Conservation (phyloP, 2,113 vertebrate species). For the Pedetes capensis region DNA sequence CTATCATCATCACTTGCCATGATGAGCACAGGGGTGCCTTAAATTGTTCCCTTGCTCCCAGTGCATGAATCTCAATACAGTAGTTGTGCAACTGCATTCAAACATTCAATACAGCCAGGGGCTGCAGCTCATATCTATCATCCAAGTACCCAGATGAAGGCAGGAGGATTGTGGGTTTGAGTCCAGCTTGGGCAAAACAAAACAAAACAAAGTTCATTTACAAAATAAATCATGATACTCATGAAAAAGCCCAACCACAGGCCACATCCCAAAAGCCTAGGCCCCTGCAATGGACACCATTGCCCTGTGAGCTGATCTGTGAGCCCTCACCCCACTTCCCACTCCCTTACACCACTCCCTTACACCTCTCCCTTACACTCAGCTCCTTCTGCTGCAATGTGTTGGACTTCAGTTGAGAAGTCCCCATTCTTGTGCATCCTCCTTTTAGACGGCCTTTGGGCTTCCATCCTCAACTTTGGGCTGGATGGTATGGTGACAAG, state of each 20-base stretch:
- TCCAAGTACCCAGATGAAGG: too few relatives aligned
- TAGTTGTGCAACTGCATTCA: not conserved
- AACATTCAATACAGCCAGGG: too few relatives aligned
- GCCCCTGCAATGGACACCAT: fast-evolving
- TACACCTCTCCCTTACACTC: not conserved
- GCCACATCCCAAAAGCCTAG: not conserved
- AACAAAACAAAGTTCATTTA: too few relatives aligned
- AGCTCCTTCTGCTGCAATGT: not conserved
- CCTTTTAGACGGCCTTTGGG: not conserved
- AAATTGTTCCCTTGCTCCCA: fast-evolving
- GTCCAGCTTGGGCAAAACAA: too few relatives aligned
- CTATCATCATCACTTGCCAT: not conserved
- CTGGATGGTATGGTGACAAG: not conserved
- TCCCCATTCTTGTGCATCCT: fast-evolving
- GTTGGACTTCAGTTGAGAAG: not conserved
- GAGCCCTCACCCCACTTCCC: fast-evolving
- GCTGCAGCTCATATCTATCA: too few relatives aligned
- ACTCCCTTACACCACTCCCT: fast-evolving
- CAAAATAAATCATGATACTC: not conserved
- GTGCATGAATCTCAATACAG: fast-evolving
- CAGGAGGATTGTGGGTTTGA: too few relatives aligned
- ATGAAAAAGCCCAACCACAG: not conserved
- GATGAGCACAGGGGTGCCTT: not conserved
- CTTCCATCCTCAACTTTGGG: not conserved
- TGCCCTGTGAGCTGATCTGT: fast-evolving